Percentiles rank a stretch among this genome's conserved stretches.
phyloP scores from a whole-genome alignment of 2,797 vertebrate species.

The Eutrigla gurnardus region DNA sequence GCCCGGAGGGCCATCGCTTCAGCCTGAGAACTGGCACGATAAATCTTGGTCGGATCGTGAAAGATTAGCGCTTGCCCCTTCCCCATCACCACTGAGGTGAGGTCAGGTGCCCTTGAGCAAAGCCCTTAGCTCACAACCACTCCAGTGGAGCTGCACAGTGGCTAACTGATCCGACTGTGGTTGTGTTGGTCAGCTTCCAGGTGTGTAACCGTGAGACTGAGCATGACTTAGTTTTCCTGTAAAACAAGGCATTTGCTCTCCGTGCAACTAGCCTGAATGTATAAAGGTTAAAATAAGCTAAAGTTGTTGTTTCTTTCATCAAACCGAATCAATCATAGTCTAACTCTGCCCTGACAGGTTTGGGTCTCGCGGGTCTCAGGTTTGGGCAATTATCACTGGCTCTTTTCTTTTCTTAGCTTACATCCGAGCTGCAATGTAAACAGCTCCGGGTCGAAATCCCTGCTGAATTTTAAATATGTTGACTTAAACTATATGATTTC shows the following conservation, averaged over 20 bases:
- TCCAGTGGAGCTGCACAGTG: background rate
- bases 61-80: background rate
- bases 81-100: background rate
- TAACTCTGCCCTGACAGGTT: constrained; percentile 18
- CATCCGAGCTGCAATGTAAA: constrained; percentile 33
- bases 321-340: constrained; percentile 32
- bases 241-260: constrained; percentile 3
- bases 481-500: constrained; percentile 29
- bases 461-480: constrained; percentile 37
- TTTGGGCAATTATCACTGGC: constrained; percentile 17
- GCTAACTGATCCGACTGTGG: background rate
- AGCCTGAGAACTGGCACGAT: background rate
- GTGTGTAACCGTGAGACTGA: constrained; percentile 7
- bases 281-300: constrained; percentile 20
- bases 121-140: background rate
- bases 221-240: background rate
- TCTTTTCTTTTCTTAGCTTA: constrained; percentile 14
- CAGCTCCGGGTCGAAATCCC: constrained; percentile 33
- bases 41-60: background rate
- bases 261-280: constrained; percentile 1
- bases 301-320: constrained; percentile 16
- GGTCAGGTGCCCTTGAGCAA: background rate
- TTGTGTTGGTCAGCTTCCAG: background rate
- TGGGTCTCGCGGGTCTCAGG: background rate
- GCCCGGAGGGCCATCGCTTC: background rate